phyloP scores from a whole-genome alignment of 2,797 vertebrate species.

The Hybognathus amarus region DNA sequence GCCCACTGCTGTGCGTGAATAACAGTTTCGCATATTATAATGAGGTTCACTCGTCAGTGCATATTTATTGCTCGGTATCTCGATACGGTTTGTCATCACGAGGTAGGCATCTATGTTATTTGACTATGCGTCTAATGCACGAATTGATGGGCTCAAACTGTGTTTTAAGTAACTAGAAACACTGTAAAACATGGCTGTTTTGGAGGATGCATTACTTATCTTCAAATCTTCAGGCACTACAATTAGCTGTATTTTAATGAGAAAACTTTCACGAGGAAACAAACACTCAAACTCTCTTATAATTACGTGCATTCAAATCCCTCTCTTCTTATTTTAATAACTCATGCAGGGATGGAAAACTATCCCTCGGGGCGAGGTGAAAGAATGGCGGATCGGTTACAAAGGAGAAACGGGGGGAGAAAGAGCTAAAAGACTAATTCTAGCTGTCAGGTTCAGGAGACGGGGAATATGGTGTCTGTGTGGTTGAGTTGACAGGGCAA shows the following conservation, averaged over 20 bases:
- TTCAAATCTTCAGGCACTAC: constrained; percentile 2
- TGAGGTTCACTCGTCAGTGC: too few species aligned
- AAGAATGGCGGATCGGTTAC: constrained; percentile 39
- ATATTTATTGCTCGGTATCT: too few species aligned
- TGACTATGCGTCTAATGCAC: too few species aligned
- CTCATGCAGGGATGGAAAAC: constrained; percentile 29
- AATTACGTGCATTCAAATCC: not conserved
- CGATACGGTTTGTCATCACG: too few species aligned
- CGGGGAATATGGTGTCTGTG: constrained; percentile 31
- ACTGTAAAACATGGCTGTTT: not conserved
- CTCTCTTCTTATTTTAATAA: constrained; percentile 32
- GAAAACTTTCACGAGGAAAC: constrained; percentile 21
- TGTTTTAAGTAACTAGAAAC: too few species aligned
- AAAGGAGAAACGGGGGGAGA: constrained; percentile 43
- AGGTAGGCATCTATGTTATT: too few species aligned
- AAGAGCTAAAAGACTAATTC: constrained; percentile 66
- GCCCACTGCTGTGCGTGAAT: too few species aligned
- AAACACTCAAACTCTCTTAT: constrained; percentile 25
- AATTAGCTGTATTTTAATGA: constrained; percentile 24
- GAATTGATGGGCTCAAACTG: too few species aligned
- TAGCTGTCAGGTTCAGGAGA: constrained; percentile 48
- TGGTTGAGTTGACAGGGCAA: constrained; percentile 39
- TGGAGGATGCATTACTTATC: not conserved
- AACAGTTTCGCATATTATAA: too few species aligned
- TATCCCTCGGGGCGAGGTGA: constrained; percentile 23